Evolutionary conservation across 2,888 invertebrate species (phyloP).

Genomic region (Diaprepes abbreviatus): DNA sequence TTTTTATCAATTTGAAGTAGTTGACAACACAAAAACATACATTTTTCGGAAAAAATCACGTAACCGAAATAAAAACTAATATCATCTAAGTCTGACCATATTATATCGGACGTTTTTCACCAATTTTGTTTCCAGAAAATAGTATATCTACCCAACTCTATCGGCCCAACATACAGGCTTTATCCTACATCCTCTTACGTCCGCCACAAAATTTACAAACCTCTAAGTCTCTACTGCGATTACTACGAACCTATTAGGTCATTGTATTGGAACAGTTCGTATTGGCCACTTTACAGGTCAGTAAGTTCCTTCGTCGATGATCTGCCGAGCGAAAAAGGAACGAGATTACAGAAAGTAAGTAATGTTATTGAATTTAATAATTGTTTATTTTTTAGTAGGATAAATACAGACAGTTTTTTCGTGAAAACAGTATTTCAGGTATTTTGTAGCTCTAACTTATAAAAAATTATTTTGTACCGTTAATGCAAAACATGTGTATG

Average conservation of each 20-base stretch:
- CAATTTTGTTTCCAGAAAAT: slow-evolving; percentile 59
- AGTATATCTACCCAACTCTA: slow-evolving; percentile 62
- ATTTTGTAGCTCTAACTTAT: too few species aligned
- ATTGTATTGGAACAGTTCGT: slow-evolving; percentile 55
- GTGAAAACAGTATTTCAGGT: too few species aligned
- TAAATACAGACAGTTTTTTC: too few species aligned
- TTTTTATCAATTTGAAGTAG: too few species aligned
- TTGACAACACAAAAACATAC: slow-evolving; percentile 1
- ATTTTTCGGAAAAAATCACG: neutral
- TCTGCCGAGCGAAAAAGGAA: slow-evolving; percentile 44
- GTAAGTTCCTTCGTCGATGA: slow-evolving; percentile 51
- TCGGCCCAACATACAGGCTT: slow-evolving; percentile 53
- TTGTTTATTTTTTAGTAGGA: too few species aligned
- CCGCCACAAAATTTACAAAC: slow-evolving; percentile 57
- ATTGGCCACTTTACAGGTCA: slow-evolving; percentile 56
- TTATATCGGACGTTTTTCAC: neutral
- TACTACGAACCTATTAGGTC: slow-evolving; percentile 58
- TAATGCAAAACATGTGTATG: too few species aligned
- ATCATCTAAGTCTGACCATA: too few species aligned
- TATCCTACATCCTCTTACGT: slow-evolving; percentile 53
- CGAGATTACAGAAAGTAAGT: slow-evolving; percentile 59
- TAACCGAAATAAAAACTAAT: too few species aligned
- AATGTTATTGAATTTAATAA: too few species aligned
- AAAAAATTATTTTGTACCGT: too few species aligned
- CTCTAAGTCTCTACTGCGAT: slow-evolving; percentile 57